A percentile compares a stretch with the other conserved stretches of the same genome.
These are phyloP conservation scores for Fulica atra DNA, from an alignment of 2,113 vertebrate species.

Conservation along the genomic window DNA sequence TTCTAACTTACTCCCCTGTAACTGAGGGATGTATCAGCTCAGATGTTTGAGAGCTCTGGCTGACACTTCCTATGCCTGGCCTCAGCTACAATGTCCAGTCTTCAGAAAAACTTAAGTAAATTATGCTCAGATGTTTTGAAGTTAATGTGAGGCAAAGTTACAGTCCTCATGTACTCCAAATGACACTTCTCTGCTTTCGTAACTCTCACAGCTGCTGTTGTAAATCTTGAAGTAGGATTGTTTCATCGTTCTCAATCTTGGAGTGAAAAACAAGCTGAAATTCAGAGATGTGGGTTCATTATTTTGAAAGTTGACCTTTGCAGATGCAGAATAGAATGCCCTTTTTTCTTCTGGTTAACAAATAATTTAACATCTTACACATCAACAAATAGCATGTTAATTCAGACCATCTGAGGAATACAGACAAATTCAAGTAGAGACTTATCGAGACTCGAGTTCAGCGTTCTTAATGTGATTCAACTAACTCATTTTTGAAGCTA, in stretches of 20 bases:
- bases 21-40: background rate
- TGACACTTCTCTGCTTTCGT: conserved; percentile 17
- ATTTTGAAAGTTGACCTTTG: conserved; percentile 47
- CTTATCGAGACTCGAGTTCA: background rate
- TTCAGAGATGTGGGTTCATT: background rate
- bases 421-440: background rate
- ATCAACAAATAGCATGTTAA: background rate
- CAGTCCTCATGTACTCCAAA: background rate
- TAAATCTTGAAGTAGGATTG: conserved; percentile 2
- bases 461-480: background rate
- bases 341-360: background rate
- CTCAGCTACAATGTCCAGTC: background rate
- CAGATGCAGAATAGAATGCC: background rate
- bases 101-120: background rate
- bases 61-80: background rate
- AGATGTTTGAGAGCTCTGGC: background rate
- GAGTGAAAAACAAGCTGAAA: conserved; percentile 23
- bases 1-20: background rate
- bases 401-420: conserved; percentile 1
- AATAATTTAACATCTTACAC: background rate
- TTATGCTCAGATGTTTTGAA: background rate
- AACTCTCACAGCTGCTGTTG: background rate
- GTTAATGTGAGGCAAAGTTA: background rate
- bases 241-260: background rate
- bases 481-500: background rate